Evolutionary conservation across 2,888 invertebrate genomes (phyloP), one percentile per base, ranked within the genome.

Genomic region (Cinara cedri): DNA sequence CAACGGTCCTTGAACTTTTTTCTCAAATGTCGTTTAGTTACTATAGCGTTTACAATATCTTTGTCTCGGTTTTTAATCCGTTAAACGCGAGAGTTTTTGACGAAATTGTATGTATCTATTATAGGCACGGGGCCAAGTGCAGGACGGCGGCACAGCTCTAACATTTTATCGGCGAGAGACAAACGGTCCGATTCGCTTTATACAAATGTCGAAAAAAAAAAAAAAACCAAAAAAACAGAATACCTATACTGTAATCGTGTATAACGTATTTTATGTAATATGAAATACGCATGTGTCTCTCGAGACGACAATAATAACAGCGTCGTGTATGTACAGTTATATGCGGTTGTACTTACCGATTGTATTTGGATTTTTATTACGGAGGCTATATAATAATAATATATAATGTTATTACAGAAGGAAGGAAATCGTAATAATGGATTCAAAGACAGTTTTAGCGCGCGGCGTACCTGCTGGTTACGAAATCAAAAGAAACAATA

Each of bases 301-400:
- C 16, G 13, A 34, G 34, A 4, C 34, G 6, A 34, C 34, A 34
- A 34, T 34, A 34, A 6, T 34, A 34, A n/a, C n/a, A n/a, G n/a
- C n/a, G n/a, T n/a, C n/a, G n/a, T n/a, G n/a, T n/a, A n/a, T n/a
- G 10, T 19, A 6, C 3, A 44, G 14, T 65, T 44, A 21, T 65
- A 11, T 55, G 10, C 54, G 14, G 19, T 21, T 19, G 11, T n/a
- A 10, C n/a, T 65, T 16, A 65, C 3, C 6, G 24, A 24, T 21
- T 46, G 24, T 21, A 3, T 46, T 65, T 65, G 44, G 26, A 68
- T 68, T 49, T 66, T 66, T 11, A 66, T 49, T 34, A n/a, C n/a
- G 26, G 26, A n/a, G n/a, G 8, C n/a, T 26, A 19, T 51, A 34
- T 26, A n/a, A 34, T 34, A 34, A 34, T n/a, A n/a, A n/a, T n/a